phyloP scores from a whole-genome alignment of 2,113 vertebrate genomes.

The Sphyrna mokarran region DNA sequence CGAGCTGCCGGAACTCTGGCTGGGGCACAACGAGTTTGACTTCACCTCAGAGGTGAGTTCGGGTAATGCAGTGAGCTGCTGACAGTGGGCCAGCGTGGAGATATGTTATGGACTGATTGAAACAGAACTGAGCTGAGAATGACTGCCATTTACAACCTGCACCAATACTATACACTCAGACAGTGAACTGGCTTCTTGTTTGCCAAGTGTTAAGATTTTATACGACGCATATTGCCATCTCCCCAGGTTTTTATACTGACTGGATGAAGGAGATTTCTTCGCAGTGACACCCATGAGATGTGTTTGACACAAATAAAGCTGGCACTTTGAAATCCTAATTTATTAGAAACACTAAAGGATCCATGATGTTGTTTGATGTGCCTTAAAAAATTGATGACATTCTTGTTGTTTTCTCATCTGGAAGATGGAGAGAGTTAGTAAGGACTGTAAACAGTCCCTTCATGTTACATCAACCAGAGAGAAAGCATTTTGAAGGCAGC shows the following conservation, averaged over 20 bases:
- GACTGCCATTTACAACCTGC: not conserved
- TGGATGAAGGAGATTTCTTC: not conserved
- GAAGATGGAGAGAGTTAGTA: not conserved
- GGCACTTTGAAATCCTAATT: not conserved
- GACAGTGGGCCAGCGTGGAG: conserved; percentile 26
- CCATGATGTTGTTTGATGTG: not conserved
- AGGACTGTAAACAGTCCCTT: not conserved
- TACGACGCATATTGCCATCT: not conserved
- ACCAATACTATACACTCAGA: not conserved
- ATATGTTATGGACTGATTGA: not conserved
- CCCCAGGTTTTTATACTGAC: not conserved
- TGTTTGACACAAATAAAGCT: not conserved
- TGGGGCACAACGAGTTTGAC: conserved; percentile 77
- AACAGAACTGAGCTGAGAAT: not conserved
- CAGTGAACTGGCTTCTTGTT: not conserved
- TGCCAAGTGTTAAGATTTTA: not conserved
- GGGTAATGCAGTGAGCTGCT: conserved; percentile 47
- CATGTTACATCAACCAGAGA: not conserved
- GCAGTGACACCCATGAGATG: not conserved
- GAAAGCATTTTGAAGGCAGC: not conserved
- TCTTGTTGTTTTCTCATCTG: not conserved
- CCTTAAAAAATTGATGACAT: not conserved
- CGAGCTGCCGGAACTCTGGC: conserved; percentile 75
- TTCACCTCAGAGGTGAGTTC: conserved; percentile 63
- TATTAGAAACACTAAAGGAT: not conserved